Evolutionary conservation across 1,140 invertebrate genomes (phyloP).

Genomic region (Doryteuthis pealeii): DNA sequence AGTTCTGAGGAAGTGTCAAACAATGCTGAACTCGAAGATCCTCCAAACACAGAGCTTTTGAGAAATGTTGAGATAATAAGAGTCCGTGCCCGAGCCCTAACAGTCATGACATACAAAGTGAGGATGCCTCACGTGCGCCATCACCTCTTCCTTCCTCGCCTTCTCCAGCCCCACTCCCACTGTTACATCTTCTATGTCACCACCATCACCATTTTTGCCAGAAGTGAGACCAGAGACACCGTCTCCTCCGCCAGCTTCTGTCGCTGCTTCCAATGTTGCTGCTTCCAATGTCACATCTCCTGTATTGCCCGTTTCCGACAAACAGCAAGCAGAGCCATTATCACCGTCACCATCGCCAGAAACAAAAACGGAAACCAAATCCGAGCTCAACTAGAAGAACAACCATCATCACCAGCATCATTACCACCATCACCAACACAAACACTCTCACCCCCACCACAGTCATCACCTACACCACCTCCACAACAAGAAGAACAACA

Average conservation of each 20-base stretch:
- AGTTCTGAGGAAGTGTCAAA: neutral
- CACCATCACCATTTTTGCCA: neutral
- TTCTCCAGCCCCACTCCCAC: neutral
- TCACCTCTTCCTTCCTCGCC: no score
- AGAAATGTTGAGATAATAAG: no score
- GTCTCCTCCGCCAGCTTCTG: no score
- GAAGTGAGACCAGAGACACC: no score
- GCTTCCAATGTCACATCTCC: no score
- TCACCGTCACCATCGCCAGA: neutral
- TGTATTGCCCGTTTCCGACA: no score
- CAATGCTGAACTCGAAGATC: no score
- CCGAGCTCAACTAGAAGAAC: neutral
- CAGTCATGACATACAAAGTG: no score
- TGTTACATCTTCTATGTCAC: neutral
- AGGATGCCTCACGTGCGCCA: no score
- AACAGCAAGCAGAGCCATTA: neutral
- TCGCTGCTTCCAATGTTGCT: no score
- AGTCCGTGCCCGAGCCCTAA: no score
- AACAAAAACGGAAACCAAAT: no score
- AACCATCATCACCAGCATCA: conserved; percentile 1
- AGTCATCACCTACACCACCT: neutral
- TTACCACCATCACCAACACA: neutral
- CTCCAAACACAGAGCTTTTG: neutral
- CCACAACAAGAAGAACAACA: neutral
- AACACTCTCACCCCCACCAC: neutral